Evolutionary conservation across 2,888 invertebrate genomes (phyloP).

Genomic region (Drosophila barbarae): DNA sequence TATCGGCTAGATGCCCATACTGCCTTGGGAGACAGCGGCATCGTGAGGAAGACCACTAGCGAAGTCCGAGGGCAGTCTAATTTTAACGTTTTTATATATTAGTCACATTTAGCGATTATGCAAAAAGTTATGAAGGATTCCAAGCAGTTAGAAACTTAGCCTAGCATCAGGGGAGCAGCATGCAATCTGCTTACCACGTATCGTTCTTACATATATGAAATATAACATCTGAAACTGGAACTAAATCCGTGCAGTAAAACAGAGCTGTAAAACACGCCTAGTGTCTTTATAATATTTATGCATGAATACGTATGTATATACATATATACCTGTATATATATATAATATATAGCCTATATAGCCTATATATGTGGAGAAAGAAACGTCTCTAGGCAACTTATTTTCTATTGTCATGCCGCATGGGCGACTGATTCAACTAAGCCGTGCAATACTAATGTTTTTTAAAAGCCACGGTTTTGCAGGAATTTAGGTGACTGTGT

Average conservation of each 20-base stretch:
- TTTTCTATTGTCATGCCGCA: not conserved
- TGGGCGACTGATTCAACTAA: not conserved
- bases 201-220: slow-evolving; percentile 41
- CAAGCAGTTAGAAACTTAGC: slow-evolving; percentile 44
- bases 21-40: slow-evolving; percentile 3
- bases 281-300: slow-evolving; percentile 59
- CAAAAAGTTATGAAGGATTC: slow-evolving; percentile 55
- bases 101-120: slow-evolving; percentile 55
- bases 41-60: slow-evolving; percentile 7
- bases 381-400: not conserved
- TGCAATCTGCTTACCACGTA: slow-evolving; percentile 22
- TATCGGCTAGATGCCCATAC: slow-evolving; percentile 42
- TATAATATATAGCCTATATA: not conserved
- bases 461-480: not conserved
- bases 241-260: slow-evolving; percentile 35
- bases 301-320: not conserved
- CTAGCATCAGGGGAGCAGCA: slow-evolving; percentile 26
- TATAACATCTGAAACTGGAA: slow-evolving; percentile 14
- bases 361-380: not conserved
- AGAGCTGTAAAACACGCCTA: slow-evolving; percentile 47
- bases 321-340: not conserved
- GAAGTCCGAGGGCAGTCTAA: slow-evolving; percentile 32
- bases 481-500: not conserved
- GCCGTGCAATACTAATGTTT: not conserved
- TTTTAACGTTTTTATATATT: slow-evolving; percentile 52